Evolutionary conservation across 92 coral and sea anemone species (phyloP).

Genomic region (Micromussa lordhowensis): DNA sequence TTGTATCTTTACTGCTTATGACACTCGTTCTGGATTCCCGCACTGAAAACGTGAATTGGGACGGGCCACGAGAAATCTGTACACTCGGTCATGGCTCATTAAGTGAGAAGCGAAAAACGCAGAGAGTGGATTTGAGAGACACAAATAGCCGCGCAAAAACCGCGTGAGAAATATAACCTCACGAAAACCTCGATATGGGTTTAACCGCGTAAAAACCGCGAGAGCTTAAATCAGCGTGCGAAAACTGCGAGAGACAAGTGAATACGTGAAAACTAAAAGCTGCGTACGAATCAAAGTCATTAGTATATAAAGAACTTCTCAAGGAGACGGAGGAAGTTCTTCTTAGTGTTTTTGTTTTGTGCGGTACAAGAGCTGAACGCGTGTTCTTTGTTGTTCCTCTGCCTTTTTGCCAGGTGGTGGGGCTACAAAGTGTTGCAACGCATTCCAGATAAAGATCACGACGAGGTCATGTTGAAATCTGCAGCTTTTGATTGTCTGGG

Average conservation of each 20-base stretch:
- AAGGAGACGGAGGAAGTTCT: no score
- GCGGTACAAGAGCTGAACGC: not conserved
- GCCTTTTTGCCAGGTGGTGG: constrained; percentile 87
- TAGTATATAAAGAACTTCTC: no score
- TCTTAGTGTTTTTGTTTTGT: not conserved
- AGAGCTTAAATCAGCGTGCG: not conserved
- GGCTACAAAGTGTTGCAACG: constrained; percentile 83
- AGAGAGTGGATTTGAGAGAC: not conserved
- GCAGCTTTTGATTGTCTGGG: constrained; percentile 88
- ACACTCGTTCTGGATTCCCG: not conserved
- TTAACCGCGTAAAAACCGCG: not conserved
- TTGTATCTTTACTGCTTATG: not conserved
- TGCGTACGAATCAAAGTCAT: no score
- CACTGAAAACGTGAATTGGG: not conserved
- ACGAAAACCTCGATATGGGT: not conserved
- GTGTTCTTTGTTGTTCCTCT: not conserved
- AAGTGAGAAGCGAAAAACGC: not conserved
- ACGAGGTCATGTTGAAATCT: constrained; percentile 90
- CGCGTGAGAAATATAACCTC: not conserved
- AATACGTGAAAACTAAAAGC: not conserved
- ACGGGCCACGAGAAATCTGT: no score
- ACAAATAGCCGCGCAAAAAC: not conserved
- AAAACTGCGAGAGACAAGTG: not conserved
- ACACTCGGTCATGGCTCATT: no score
- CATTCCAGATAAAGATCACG: constrained; percentile 85